Evolutionary conservation across 2,113 vertebrate species (phyloP), one percentile per base, ranked within the genome.

Genomic region (Suncus etruscus): DNA sequence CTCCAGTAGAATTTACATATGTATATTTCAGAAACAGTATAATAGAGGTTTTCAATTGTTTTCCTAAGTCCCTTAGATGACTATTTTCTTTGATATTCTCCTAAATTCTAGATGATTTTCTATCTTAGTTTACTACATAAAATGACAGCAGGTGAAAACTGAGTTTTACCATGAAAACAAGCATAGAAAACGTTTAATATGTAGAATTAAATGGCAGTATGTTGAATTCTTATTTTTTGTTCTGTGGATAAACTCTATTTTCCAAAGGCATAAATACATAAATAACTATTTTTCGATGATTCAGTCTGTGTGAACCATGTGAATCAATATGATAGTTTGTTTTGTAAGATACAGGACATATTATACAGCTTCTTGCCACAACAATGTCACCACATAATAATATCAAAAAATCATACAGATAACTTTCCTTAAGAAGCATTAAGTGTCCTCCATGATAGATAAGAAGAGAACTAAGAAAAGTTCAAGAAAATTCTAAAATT

Each of bases 1-100:
- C 20, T 68, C 0, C 39, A 11, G 91, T 24, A 29, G 3, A 73
- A 3, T 70, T 20, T 65, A 73, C 24, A 63, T 4, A 51, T 77
- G 8, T 54, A 58, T 73, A 80, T 87, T 83, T 84, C 11, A 78
- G 4, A 74, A 87, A 69, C 66, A 73, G n/a, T 25, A 90, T 80
- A 87, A 80, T n/a, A 10, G 78, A 87, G 27, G 11, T 7, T 32
- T 75, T 89, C 86, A 9, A 87, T 77, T 39, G 39, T 83, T 72
- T 70, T 65, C 16, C 47, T 27, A 22, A 39, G 9, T 61, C 32
- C 22, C 20, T 29, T 48, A 63, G 3, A 63, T 54, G 10, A 10
- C 22, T 74, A 0, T 29, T 91, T 86, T 79, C 18, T 80, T 39
- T 93, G 12, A 68, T 68, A 39, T 11, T 39, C 27, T 86, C 48